A percentile compares a stretch with the other conserved stretches of the same genome.
Evolutionary conservation across 2,888 invertebrate genomes (phyloP).

Genomic region (Ochropacha duplaris): DNA sequence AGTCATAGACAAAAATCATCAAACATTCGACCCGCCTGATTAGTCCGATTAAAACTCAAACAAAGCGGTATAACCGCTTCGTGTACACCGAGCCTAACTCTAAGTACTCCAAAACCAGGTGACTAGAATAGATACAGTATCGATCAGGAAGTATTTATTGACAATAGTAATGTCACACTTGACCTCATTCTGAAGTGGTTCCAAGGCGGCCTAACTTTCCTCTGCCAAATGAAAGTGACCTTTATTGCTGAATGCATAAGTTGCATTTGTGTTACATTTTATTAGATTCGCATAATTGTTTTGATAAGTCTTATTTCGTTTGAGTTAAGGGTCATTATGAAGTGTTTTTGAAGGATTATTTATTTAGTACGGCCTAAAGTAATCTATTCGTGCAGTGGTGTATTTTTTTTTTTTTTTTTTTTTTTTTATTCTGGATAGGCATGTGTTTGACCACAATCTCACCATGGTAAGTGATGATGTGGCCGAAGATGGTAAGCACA

Average conservation of each 20-base stretch:
- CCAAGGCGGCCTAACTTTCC: not conserved
- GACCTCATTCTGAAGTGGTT: slow-evolving; percentile 50
- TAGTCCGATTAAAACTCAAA: too few species aligned
- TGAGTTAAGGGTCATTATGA: not conserved
- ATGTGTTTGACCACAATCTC: too few species aligned
- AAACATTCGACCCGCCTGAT: too few species aligned
- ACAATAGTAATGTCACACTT: slow-evolving; percentile 51
- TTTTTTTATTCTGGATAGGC: too few species aligned
- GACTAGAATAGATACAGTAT: slow-evolving; percentile 8
- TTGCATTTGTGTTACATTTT: not conserved
- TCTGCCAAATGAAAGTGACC: not conserved
- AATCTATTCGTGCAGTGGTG: too few species aligned
- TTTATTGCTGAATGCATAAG: not conserved
- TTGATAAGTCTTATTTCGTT: not conserved
- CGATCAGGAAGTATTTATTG: slow-evolving; percentile 40
- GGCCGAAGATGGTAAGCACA: too few species aligned
- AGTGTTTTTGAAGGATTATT: not conserved
- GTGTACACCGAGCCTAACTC: not conserved
- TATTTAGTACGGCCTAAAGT: too few species aligned
- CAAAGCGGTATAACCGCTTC: not conserved
- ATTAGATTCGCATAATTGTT: not conserved
- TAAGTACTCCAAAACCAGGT: not conserved
- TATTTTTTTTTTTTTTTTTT: too few species aligned
- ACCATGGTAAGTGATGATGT: too few species aligned
- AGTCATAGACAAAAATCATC: too few species aligned